Base-by-base conservation (phyloP, 2,113 vertebrate genomes). In the Dicaeum eximium region DNA sequence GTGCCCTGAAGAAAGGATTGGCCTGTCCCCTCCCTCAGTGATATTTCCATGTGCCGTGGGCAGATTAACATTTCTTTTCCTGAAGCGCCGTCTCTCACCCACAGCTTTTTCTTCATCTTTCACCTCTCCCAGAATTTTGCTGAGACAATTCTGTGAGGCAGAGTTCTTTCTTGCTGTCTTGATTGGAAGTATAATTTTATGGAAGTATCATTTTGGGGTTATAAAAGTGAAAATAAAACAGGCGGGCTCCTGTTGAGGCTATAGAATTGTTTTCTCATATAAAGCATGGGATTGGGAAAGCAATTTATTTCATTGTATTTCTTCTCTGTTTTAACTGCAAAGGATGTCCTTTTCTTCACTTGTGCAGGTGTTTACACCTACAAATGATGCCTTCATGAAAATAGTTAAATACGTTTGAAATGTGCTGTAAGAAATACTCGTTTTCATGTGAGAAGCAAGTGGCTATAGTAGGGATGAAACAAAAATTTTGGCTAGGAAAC, bases 211-310 rank as follows among this genome's bases (percentile, higher is more conserved):
- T 95, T 91, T 87, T 77, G 67, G 56, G 65, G 73, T 74, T 57
- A 65, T 93, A 92, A 86, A 94, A 83, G 12, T 51, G 72, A 93
- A 95, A 92, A 80, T 77, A 88, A 94, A 94, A 64, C 24, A 86
- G 71, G n/a, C 79, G 67, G 64, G 40, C 57, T 92, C 7, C 48
- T 35, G n/a, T 83, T 92, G 75, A 66, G 25, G 50, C 50, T 91
- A 51, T n/a, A 42, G 84, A 87, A 40, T 5, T 45, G 79, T 89
- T 91, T 86, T 67, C 37, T 71, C 2, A 2, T 65, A 50, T 47
- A 69, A 88, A 86, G 38, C 24, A 33, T 31, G 70, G 33, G 33
- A 4, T 71, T 92, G 54, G 28, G 40, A 90, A 90, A 28, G 60
- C 71, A 83, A 40, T 89, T 77, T 62, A 57, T 83, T 96, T 80